These are phyloP conservation scores for Colinus virginianus DNA, from an alignment of 2,113 vertebrate genomes.

Conservation along the genomic window DNA sequence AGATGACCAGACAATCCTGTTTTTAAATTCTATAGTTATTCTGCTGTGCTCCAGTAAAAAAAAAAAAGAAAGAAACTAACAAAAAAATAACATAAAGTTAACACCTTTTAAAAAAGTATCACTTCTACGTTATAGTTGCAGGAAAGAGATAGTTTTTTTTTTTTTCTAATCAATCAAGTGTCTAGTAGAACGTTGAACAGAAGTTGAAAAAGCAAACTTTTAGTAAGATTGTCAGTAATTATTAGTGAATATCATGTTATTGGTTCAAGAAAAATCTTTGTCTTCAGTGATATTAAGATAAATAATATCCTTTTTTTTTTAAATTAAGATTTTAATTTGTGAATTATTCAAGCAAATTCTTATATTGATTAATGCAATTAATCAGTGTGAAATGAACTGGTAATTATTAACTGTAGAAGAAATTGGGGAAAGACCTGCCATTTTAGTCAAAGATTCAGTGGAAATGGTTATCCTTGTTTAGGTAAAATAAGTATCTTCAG, in stretches of 20 bases:
- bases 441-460: constrained; percentile 49
- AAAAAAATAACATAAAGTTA: background rate
- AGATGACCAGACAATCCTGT: background rate
- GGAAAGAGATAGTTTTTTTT: background rate
- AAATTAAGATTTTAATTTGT: background rate
- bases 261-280: background rate
- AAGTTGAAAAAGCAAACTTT: background rate
- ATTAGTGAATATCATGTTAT: background rate
- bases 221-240: background rate
- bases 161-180: background rate
- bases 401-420: constrained; percentile 6
- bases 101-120: background rate
- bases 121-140: background rate
- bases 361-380: background rate
- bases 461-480: constrained; percentile 13
- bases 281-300: background rate
- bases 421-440: background rate
- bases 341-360: background rate
- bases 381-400: constrained; percentile 1
- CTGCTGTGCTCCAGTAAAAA: background rate
- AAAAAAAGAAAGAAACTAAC: background rate
- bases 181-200: background rate
- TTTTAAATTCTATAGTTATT: background rate
- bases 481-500: constrained; percentile 13
- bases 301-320: background rate